Conservation (phyloP, 92 coral and sea anemone species). For the Hydrozoanthus gracilis region DNA sequence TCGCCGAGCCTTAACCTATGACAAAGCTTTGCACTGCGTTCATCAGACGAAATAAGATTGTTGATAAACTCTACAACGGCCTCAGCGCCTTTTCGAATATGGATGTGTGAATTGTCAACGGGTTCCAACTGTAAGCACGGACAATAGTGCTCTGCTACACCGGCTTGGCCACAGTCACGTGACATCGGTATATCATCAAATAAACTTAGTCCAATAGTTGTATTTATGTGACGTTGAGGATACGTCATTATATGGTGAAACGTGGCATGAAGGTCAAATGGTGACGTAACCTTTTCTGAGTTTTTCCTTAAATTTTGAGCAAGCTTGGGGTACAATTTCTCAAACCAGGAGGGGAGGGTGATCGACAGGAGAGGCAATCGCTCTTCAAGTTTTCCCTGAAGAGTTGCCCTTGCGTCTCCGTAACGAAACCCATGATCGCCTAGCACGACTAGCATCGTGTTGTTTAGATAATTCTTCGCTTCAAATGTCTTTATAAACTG, state of each 20-base stretch:
- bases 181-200: constrained; percentile 63
- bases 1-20: constrained; percentile 64
- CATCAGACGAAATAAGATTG: constrained; percentile 64
- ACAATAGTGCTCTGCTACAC: constrained; percentile 94
- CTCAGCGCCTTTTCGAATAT: constrained; percentile 66
- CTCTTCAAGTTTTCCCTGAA: constrained; percentile 91
- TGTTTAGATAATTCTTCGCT: constrained; percentile 61
- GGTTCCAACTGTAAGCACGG: constrained; percentile 84
- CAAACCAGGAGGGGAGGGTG: constrained; percentile 80
- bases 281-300: constrained; percentile 76
- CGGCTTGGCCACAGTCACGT: constrained; percentile 81
- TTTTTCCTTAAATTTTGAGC: constrained; percentile 60
- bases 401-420: constrained; percentile 79
- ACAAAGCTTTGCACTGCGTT: constrained; percentile 64
- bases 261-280: constrained; percentile 90
- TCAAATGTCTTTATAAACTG: constrained; percentile 66
- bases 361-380: constrained; percentile 88
- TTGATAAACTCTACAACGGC: constrained; percentile 80
- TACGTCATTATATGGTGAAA: constrained; percentile 76
- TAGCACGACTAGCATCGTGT: constrained; percentile 78
- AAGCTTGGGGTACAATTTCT: constrained; percentile 55
- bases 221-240: constrained; percentile 66
- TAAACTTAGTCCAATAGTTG: constrained; percentile 73
- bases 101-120: constrained; percentile 64
- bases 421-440: constrained; percentile 92